A percentile compares a stretch with the other conserved stretches of the same genome.
These are phyloP conservation scores for Petrocephalus schoutedeni DNA, from an alignment of 2,797 vertebrate species.

Conservation along the genomic window DNA sequence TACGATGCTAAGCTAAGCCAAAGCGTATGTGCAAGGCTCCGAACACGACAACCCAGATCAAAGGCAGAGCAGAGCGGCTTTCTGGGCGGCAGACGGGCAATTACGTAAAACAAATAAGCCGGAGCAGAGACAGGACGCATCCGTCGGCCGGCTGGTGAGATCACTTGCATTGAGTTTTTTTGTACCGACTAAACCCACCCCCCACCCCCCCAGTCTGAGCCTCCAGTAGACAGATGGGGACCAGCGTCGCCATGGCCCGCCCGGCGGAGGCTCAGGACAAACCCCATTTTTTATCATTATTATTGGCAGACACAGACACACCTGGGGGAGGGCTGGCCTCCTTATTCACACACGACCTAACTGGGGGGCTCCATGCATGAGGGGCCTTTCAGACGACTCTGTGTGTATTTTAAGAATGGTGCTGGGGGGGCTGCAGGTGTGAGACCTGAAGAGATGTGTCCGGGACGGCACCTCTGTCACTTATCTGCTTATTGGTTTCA, in stretches of 20 bases:
- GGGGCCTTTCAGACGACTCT: not conserved
- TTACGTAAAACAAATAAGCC: constrained; percentile 38
- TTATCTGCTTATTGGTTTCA: constrained; percentile 44
- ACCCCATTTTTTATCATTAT: not conserved
- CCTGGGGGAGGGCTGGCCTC: constrained; percentile 39
- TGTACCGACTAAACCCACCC: constrained; percentile 17
- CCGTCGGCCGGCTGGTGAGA: constrained; percentile 31
- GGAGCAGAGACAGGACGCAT: constrained; percentile 16
- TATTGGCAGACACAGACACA: not conserved
- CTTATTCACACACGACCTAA: constrained; percentile 34
- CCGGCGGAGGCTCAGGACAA: constrained; percentile 39
- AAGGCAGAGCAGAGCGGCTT: constrained; percentile 27
- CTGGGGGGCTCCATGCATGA: not conserved
- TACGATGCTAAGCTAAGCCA: not conserved
- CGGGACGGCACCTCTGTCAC: not conserved
- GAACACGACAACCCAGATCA: constrained; percentile 11
- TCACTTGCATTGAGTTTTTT: constrained; percentile 27
- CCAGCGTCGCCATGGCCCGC: constrained; percentile 19
- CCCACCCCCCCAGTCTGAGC: not conserved
- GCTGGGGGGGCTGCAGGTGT: not conserved
- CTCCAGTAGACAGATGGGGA: constrained; percentile 1
- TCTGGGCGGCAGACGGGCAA: constrained; percentile 19
- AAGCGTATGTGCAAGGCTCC: not conserved
- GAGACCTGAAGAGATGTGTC: not conserved
- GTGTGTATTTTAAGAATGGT: not conserved